Percentiles rank a stretch among this genome's conserved stretches.
Conservation (phyloP, 2,888 invertebrate genomes). For the Drosophila leonis region DNA sequence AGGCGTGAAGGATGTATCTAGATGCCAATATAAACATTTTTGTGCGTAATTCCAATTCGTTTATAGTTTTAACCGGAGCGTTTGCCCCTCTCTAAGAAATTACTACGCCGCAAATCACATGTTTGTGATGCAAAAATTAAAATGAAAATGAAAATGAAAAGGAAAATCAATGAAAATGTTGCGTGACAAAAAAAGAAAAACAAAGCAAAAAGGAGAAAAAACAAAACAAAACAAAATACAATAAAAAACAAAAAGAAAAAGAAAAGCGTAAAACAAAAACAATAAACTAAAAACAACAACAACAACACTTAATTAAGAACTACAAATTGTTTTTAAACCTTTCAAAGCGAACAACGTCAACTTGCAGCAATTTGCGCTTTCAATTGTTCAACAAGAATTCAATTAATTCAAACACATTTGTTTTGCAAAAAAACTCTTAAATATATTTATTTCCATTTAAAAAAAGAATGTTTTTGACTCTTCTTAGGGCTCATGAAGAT, state of each 20-base stretch:
- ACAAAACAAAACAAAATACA: slow-evolving; percentile 10
- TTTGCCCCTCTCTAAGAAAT: slow-evolving; percentile 4
- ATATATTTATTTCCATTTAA: slow-evolving; percentile 28
- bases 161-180: neutral
- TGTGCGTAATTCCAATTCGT: slow-evolving; percentile 72
- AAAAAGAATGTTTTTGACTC: slow-evolving; percentile 81
- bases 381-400: slow-evolving; percentile 29
- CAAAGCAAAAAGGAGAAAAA: slow-evolving; percentile 17
- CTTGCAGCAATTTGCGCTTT: slow-evolving; percentile 34
- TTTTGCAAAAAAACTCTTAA: slow-evolving; percentile 8
- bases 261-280: slow-evolving; percentile 42
- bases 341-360: slow-evolving; percentile 46
- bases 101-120: neutral
- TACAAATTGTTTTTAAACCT: slow-evolving; percentile 67
- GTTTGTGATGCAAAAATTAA: slow-evolving; percentile 21
- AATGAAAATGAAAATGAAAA: slow-evolving; percentile 24
- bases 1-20: slow-evolving; percentile 56
- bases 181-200: neutral
- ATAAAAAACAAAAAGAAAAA: slow-evolving; percentile 14
- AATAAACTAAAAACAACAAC: slow-evolving; percentile 8
- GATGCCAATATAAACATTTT: slow-evolving; percentile 57
- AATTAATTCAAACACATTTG: slow-evolving; percentile 4
- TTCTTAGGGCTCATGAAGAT: slow-evolving; percentile 84
- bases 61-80: slow-evolving; percentile 45
- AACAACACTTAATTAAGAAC: slow-evolving; percentile 27